Percentiles rank a stretch among this genome's conserved stretches.
These are phyloP conservation scores for Drosophila bocki DNA, from an alignment of 1,140 invertebrate genomes.

Conservation along the genomic window DNA sequence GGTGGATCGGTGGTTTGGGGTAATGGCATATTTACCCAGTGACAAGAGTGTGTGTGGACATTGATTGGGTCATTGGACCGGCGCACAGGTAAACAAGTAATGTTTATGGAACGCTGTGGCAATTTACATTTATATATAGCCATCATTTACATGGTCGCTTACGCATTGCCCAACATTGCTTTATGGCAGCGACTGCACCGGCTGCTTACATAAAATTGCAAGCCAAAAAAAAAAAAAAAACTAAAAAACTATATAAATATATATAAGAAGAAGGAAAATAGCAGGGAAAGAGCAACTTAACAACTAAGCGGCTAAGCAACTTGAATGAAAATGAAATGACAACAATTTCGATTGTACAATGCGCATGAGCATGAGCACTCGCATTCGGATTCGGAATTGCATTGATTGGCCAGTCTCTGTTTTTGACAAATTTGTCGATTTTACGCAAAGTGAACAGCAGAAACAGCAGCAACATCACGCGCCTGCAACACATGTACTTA, in stretches of 20 bases:
- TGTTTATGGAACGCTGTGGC: conserved; percentile 57
- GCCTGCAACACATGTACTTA: conserved; percentile 54
- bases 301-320: conserved; percentile 7
- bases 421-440: conserved; percentile 73
- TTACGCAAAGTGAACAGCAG: conserved; percentile 47
- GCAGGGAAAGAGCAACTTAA: not conserved
- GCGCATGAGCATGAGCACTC: conserved; percentile 39
- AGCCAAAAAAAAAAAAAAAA: conserved; percentile 20
- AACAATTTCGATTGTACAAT: conserved; percentile 74
- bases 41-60: conserved; percentile 21
- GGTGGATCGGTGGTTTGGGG: not conserved
- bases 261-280: not conserved
- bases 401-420: conserved; percentile 54
- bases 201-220: conserved; percentile 57
- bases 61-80: conserved; percentile 56
- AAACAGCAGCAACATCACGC: conserved; percentile 12
- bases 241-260: not conserved
- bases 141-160: conserved; percentile 57
- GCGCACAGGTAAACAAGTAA: conserved; percentile 44
- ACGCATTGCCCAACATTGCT: conserved; percentile 66
- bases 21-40: conserved; percentile 58
- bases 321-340: conserved; percentile 65
- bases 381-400: conserved; percentile 30
- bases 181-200: conserved; percentile 54
- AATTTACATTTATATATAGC: conserved; percentile 66